Evolutionary conservation across 2,888 invertebrate genomes (phyloP).

Genomic region (Phaonia tiefii): DNA sequence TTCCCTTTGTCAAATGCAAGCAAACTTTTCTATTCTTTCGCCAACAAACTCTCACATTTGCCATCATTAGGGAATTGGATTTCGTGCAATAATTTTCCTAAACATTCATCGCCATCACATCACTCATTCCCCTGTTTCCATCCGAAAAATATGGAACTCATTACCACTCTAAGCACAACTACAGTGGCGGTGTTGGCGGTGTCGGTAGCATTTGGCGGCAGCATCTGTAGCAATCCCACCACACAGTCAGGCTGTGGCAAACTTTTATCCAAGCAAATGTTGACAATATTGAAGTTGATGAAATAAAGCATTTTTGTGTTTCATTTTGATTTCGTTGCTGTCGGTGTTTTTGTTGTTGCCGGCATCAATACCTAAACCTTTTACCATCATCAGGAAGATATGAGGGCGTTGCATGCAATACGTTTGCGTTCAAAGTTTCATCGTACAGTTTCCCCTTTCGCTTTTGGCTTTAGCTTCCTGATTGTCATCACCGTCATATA

Average conservation of each 20-base stretch:
- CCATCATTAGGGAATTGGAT: conserved; percentile 34
- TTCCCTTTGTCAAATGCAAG: background rate
- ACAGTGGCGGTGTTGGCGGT: background rate
- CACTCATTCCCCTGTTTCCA: background rate
- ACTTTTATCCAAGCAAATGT: conserved; percentile 49
- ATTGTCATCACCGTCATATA: conserved; percentile 42
- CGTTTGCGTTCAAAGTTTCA: conserved; percentile 18
- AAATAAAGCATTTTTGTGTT: conserved; percentile 61
- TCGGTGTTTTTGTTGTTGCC: background rate
- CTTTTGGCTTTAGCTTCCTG: conserved; percentile 25
- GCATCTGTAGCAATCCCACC: background rate
- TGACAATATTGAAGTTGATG: conserved; percentile 64
- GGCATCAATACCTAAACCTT: conserved; percentile 20
- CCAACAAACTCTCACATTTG: background rate
- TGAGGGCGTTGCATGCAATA: conserved; percentile 9
- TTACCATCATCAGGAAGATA: conserved; percentile 18
- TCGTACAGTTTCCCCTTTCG: no score
- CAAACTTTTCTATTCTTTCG: background rate
- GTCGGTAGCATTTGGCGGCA: background rate
- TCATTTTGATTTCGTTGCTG: background rate
- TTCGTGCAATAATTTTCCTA: conserved; percentile 29
- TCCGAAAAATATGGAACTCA: conserved; percentile 30
- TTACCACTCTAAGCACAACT: conserved; percentile 16
- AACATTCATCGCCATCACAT: background rate
- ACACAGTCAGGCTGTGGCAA: background rate